These are phyloP conservation scores for Balaeniceps rex DNA, from an alignment of 2,113 vertebrate species.

Conservation along the genomic window DNA sequence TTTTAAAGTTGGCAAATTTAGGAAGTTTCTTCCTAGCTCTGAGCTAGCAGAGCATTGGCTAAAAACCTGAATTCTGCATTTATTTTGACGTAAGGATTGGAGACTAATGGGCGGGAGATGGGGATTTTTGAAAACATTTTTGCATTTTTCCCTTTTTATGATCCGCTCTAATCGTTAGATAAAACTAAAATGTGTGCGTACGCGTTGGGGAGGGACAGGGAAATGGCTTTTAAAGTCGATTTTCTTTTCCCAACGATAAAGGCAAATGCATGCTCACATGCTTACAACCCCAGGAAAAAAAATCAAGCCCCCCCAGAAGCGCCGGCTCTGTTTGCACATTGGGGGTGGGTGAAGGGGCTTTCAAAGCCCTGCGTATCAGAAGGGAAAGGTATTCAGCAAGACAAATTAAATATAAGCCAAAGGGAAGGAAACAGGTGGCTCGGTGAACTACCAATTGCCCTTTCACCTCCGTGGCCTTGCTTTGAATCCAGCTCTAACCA, in stretches of 20 bases:
- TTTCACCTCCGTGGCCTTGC: conserved; percentile 12
- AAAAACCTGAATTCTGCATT: neutral
- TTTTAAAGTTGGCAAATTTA: neutral
- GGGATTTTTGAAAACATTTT: neutral
- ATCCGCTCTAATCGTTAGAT: neutral
- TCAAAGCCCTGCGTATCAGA: neutral
- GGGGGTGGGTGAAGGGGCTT: neutral
- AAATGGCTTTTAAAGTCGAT: neutral
- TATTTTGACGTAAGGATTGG: neutral
- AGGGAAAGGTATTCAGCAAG: neutral
- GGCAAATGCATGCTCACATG: rapidly evolving
- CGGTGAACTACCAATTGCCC: conserved; percentile 32
- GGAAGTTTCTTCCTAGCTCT: neutral
- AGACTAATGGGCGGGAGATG: neutral
- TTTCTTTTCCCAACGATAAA: neutral
- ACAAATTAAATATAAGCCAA: conserved; percentile 13
- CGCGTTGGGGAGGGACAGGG: too few relatives aligned
- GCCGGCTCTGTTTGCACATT: neutral
- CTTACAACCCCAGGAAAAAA: neutral
- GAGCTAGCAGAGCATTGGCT: neutral
- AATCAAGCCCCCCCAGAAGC: neutral
- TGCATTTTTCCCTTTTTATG: neutral
- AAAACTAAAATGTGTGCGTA: neutral
- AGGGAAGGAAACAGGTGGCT: conserved; percentile 61
- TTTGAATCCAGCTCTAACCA: neutral